phyloP scores from a whole-genome alignment of 2,113 vertebrate genomes.

The Leucoraja erinaceus region DNA sequence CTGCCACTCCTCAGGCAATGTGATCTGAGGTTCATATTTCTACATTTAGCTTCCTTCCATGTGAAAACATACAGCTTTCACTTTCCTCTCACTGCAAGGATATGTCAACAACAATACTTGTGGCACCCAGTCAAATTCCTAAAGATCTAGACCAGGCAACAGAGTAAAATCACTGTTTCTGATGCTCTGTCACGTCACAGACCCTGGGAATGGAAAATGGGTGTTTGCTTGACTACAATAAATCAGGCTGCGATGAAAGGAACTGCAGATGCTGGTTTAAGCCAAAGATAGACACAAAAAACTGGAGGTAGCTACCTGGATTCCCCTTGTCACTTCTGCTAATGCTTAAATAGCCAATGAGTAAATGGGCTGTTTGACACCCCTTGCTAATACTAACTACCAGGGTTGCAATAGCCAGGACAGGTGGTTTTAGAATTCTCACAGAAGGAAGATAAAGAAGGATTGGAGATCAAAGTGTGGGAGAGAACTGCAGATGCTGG shows the following conservation, averaged over 20 bases:
- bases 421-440: neutral
- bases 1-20: neutral
- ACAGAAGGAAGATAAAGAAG: neutral
- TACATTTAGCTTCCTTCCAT: neutral
- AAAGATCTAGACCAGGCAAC: neutral
- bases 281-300: no score
- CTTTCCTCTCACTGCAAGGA: neutral
- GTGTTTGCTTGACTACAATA: neutral
- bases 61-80: neutral
- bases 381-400: constrained; percentile 4
- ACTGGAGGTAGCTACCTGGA: neutral
- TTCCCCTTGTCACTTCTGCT: neutral
- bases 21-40: neutral
- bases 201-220: neutral
- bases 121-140: neutral
- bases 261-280: no score
- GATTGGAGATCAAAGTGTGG: neutral
- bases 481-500: no score
- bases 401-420: neutral
- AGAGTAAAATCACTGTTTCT: neutral
- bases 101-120: neutral
- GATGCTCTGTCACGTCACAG: neutral
- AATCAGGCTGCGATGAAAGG: neutral
- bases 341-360: neutral
- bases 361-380: constrained; percentile 22